These are phyloP conservation scores for Ginglymostoma cirratum DNA, from an alignment of 2,113 vertebrate species.

Conservation along the genomic window DNA sequence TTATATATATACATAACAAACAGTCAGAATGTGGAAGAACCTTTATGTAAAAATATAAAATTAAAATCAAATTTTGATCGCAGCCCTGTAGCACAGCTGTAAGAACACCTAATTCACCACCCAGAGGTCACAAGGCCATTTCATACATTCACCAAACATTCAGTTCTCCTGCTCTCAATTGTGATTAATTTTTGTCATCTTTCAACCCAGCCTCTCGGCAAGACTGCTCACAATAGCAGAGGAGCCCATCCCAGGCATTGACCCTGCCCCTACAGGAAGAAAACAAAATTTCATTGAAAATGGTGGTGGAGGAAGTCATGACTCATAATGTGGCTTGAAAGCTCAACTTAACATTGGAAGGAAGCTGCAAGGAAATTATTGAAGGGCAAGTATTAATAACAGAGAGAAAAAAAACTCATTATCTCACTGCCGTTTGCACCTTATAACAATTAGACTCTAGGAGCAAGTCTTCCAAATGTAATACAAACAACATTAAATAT, in stretches of 20 bases:
- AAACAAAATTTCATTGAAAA: background rate
- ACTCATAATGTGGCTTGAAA: too few relatives aligned
- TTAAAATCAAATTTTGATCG: background rate
- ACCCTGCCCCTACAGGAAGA: background rate
- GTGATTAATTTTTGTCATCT: constrained; percentile 16
- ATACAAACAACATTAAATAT: background rate
- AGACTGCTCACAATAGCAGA: background rate
- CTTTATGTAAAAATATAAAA: background rate
- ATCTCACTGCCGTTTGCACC: background rate
- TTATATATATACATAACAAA: too few relatives aligned
- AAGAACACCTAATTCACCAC: background rate
- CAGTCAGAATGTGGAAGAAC: background rate
- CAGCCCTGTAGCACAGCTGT: background rate
- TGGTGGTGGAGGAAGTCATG: background rate
- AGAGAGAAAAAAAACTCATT: background rate
- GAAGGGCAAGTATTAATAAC: background rate
- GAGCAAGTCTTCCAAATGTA: background rate
- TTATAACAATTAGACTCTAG: background rate
- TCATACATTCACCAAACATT: constrained; percentile 4
- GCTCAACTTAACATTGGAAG: background rate
- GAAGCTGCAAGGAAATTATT: background rate
- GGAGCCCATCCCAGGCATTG: background rate
- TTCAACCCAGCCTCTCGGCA: background rate
- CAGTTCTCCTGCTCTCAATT: background rate
- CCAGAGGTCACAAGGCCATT: background rate